Percentiles rank a stretch among this genome's conserved stretches.
Evolutionary conservation across 2,888 invertebrate genomes (phyloP).

Genomic region (Prosopocoilus inquinatus): DNA sequence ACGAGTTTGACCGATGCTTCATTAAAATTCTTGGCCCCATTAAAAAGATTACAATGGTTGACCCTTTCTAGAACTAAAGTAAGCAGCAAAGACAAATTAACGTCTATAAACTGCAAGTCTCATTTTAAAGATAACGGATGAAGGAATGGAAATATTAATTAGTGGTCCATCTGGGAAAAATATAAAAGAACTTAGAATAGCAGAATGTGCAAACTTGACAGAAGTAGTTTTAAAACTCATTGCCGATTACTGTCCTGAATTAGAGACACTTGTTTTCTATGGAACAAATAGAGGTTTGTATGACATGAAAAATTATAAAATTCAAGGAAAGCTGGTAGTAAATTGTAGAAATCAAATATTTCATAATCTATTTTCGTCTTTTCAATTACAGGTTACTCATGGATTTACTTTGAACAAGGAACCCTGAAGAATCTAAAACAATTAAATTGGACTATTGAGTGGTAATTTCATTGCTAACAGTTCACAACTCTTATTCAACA

Average conservation of each 20-base stretch:
- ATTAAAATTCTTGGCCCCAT: constrained; percentile 33
- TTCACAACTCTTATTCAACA: no score
- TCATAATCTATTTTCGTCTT: no score
- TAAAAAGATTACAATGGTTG: constrained; percentile 38
- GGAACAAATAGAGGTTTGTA: constrained; percentile 22
- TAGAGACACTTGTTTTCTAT: constrained; percentile 40
- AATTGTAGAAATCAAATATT: no score
- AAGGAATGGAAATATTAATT: constrained; percentile 38
- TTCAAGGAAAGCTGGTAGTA: no score
- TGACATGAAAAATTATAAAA: neutral
- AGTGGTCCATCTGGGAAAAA: constrained; percentile 35
- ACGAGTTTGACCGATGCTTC: constrained; percentile 41
- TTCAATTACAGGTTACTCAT: constrained; percentile 26
- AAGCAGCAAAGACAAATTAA: constrained; percentile 12
- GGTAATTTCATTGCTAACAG: constrained; percentile 27
- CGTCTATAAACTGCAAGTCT: neutral
- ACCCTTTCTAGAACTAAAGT: constrained; percentile 46
- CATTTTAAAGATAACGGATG: constrained; percentile 38
- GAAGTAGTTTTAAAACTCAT: constrained; percentile 39
- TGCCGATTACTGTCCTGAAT: constrained; percentile 37
- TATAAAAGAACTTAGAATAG: constrained; percentile 41
- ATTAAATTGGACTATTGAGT: constrained; percentile 41
- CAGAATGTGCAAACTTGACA: constrained; percentile 39
- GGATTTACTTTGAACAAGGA: constrained; percentile 27
- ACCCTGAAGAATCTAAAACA: constrained; percentile 38